Conservation (phyloP, 1,140 invertebrate species). For the Ruditapes philippinarum region DNA sequence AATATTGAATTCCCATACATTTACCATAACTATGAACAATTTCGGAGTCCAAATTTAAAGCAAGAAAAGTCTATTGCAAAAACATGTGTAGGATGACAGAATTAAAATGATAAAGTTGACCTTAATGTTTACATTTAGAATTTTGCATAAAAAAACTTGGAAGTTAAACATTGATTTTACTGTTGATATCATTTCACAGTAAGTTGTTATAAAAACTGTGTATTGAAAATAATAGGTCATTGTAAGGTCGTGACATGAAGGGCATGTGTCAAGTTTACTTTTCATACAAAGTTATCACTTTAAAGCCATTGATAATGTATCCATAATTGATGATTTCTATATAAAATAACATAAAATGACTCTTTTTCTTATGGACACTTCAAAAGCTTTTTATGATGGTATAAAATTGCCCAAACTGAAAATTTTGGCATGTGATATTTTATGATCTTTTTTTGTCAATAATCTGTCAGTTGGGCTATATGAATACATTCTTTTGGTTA, state of each 20-base stretch:
- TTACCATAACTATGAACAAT: too few relatives aligned
- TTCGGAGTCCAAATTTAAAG: too few relatives aligned
- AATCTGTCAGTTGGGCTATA: background rate
- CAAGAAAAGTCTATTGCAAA: too few relatives aligned
- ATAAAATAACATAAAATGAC: conserved; percentile 38
- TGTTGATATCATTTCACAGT: background rate
- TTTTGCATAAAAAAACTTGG: too few relatives aligned
- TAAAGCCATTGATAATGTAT: conserved; percentile 23
- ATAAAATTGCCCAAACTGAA: background rate
- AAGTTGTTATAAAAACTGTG: conserved; percentile 22
- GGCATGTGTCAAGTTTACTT: background rate
- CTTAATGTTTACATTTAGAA: too few relatives aligned
- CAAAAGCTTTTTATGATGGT: conserved; percentile 15
- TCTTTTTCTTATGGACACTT: background rate
- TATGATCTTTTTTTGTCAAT: conserved; percentile 5
- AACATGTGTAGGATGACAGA: too few relatives aligned
- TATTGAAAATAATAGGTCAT: conserved; percentile 6
- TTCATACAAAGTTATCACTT: conserved; percentile 3
- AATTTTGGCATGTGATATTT: background rate
- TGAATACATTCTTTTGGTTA: background rate
- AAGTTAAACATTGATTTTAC: background rate
- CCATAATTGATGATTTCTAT: conserved; percentile 33
- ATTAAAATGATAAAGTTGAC: too few relatives aligned
- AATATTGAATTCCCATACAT: too few relatives aligned
- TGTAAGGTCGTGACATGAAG: conserved; percentile 28